Evolutionary conservation across 2,797 vertebrate species (phyloP), one percentile per base, ranked within the genome.

Genomic region (Amniataba percoides): DNA sequence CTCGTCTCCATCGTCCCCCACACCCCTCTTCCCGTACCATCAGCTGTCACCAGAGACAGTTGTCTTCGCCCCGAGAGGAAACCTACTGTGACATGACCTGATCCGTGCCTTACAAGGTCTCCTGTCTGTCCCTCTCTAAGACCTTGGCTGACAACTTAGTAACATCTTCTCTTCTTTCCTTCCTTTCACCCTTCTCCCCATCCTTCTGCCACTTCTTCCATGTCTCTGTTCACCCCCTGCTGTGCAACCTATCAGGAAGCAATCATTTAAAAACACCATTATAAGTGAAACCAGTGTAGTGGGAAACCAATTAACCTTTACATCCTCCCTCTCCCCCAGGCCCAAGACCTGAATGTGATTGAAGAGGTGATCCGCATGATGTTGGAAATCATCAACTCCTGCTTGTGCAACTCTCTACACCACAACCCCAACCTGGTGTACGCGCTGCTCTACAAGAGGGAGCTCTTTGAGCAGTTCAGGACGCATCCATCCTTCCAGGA

Each of bases 331-430:
- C 72, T 80, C 82, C 83, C 77, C 27, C 85, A 99, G 98, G 98
- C 98, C 0, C 98, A 99, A 88, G 98, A 99, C 88, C 93, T 99
- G 80, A 99, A 95, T 56, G 98, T 99, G 91, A 99, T 99, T 0
- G 98, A 99, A 89, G 98, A 99, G 87, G 98, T 99, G 91, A 99
- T 99, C 92, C 95, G 98, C 46, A 99, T 99, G 98, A 97, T 99
- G 97, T 81, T 99, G 82, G 98, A 99, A 94, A 99, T 99, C 85
- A 99, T 99, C 94, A 99, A 99, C 94, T 99, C 98, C 27, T 99
- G 98, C 92, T 90, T 99, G 88, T 95, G 95, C 69, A 98, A 96
- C 78, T 99, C 98, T 1, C 95, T 99, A 10, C 98, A 99, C 76
- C 97, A 99, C 94, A 99, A 99, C 90, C 98, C 98, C 0, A 99